phyloP scores from a whole-genome alignment of 2,113 vertebrate species.

The Genyomyrus donnyi region DNA sequence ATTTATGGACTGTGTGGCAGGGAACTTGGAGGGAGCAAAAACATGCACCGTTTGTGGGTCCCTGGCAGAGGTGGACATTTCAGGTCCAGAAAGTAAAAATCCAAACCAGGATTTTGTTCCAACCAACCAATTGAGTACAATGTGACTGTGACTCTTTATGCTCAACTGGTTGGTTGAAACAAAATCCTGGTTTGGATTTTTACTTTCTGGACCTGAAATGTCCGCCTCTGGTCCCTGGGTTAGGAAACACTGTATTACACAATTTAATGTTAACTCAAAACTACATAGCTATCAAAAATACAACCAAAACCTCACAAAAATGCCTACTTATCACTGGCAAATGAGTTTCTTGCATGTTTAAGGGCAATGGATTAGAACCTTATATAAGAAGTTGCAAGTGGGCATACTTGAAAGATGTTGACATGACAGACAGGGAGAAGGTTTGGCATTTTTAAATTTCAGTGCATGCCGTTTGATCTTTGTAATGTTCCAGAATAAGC shows the following conservation, averaged over 20 bases:
- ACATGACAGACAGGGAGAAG: not conserved
- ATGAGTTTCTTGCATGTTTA: not conserved
- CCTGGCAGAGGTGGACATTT: not conserved
- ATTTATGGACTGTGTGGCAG: not conserved
- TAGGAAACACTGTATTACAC: not conserved
- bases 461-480: not conserved
- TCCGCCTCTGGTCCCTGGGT: not conserved
- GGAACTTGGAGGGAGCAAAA: not conserved
- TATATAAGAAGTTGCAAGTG: not conserved
- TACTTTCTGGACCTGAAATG: too few species aligned
- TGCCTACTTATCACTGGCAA: not conserved
- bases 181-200: too few species aligned
- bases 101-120: too few species aligned
- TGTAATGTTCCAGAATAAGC: not conserved
- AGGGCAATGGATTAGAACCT: not conserved
- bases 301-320: not conserved
- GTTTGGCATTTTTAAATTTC: not conserved
- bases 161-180: too few species aligned
- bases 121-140: too few species aligned
- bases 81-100: too few species aligned
- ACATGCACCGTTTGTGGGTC: not conserved
- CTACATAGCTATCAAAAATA: not conserved
- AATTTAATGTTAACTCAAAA: not conserved
- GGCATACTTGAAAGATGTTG: not conserved
- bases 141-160: too few species aligned